A percentile compares a stretch with the other conserved stretches of the same genome.
Evolutionary conservation across 2,797 vertebrate genomes (phyloP).

Genomic region (Anabas testudineus): DNA sequence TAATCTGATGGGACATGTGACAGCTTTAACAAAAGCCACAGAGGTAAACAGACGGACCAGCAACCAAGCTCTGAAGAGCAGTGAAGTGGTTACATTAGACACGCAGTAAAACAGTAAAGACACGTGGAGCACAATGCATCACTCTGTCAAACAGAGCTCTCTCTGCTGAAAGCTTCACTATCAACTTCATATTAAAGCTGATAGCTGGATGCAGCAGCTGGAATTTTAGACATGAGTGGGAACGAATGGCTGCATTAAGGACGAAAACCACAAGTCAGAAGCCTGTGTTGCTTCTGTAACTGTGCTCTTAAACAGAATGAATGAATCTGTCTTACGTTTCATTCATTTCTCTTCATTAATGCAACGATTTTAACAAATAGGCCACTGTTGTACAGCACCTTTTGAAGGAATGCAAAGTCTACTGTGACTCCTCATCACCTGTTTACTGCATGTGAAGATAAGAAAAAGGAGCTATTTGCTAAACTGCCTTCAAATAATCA

Average conservation of each 20-base stretch:
- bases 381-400: neutral
- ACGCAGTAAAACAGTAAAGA: neutral
- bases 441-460: neutral
- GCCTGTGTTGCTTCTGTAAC: neutral
- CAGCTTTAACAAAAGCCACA: slow-evolving; percentile 41
- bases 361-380: neutral
- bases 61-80: neutral
- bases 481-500: neutral
- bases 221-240: neutral
- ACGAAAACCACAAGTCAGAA: neutral
- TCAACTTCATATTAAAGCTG: neutral
- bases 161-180: neutral
- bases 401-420: neutral
- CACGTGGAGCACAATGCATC: slow-evolving; percentile 6
- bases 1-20: slow-evolving; percentile 21
- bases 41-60: neutral
- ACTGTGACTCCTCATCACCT: neutral
- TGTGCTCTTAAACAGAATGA: neutral
- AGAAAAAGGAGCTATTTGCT: neutral
- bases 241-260: neutral
- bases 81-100: slow-evolving; percentile 3
- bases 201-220: neutral
- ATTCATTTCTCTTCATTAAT: neutral
- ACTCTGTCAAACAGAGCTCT: slow-evolving; percentile 15
- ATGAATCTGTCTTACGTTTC: neutral